phyloP scores from a whole-genome alignment of 2,888 invertebrate genomes.

The Ariolimax columbianus region DNA sequence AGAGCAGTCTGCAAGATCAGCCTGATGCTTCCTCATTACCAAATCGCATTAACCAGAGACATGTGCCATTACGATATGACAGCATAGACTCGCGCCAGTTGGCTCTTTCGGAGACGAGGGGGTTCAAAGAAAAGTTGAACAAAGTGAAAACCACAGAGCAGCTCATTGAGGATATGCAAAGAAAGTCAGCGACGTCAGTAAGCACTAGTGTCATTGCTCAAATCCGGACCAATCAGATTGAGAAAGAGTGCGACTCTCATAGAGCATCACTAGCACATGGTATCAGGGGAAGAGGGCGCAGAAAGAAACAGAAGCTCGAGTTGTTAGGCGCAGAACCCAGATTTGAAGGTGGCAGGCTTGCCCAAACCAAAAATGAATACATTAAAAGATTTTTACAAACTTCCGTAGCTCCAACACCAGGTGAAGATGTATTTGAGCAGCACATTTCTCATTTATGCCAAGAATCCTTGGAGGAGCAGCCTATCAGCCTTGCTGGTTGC shows the following conservation, averaged over 20 bases:
- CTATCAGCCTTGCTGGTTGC: slow-evolving; percentile 40
- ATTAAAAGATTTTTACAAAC: slow-evolving; percentile 78
- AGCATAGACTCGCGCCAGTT: slow-evolving; percentile 47
- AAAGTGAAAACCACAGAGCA: slow-evolving; percentile 88
- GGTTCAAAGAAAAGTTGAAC: slow-evolving; percentile 77
- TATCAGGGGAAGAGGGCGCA: slow-evolving; percentile 70
- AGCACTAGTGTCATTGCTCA: slow-evolving; percentile 71
- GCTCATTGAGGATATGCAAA: slow-evolving; percentile 86
- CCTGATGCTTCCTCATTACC: slow-evolving; percentile 41
- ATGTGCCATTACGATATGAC: slow-evolving; percentile 34
- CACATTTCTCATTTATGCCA: slow-evolving; percentile 52
- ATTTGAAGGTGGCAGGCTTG: slow-evolving; percentile 65
- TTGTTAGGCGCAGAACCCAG: slow-evolving; percentile 59
- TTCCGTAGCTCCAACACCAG: slow-evolving; percentile 66
- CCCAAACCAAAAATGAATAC: slow-evolving; percentile 78
- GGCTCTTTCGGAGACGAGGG: slow-evolving; percentile 38
- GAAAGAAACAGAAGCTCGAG: slow-evolving; percentile 64
- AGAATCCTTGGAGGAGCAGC: slow-evolving; percentile 50
- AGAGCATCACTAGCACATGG: slow-evolving; percentile 72
- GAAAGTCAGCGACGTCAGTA: slow-evolving; percentile 77
- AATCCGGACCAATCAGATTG: slow-evolving; percentile 74
- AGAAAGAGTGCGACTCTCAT: slow-evolving; percentile 67
- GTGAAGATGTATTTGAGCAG: slow-evolving; percentile 82
- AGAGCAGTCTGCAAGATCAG: slow-evolving; percentile 49
- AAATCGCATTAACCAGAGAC: slow-evolving; percentile 25